phyloP scores from a whole-genome alignment of 2,113 vertebrate genomes.

The Cololabis saira region DNA sequence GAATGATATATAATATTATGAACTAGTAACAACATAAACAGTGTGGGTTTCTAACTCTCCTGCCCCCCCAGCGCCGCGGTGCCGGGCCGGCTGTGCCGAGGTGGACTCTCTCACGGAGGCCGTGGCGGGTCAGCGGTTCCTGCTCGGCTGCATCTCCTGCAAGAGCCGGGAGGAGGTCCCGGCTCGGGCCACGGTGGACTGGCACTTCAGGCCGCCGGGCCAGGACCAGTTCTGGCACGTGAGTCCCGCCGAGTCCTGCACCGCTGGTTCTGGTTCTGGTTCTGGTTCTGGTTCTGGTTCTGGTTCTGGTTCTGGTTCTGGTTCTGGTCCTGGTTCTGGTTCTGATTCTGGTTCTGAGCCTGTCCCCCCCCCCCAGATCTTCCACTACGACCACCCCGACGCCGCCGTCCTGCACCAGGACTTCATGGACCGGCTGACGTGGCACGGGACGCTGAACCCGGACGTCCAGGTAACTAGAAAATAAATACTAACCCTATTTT shows the following conservation, averaged over 20 bases:
- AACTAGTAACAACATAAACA: too few species aligned
- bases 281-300: neutral
- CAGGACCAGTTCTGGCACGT: constrained; percentile 80
- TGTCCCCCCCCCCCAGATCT: constrained; percentile 79
- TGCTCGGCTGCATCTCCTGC: constrained; percentile 90
- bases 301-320: too few species aligned
- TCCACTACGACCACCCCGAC: constrained; percentile 79
- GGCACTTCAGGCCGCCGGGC: constrained; percentile 83
- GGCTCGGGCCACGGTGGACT: constrained; percentile 81
- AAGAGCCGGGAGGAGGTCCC: constrained; percentile 87
- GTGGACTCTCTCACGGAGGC: constrained; percentile 89
- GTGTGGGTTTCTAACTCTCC: neutral
- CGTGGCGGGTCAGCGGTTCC: constrained; percentile 81
- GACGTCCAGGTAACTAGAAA: too few species aligned
- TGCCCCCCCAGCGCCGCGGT: constrained; percentile 69
- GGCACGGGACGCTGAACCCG: constrained; percentile 84
- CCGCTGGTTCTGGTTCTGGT: too few species aligned
- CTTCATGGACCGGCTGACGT: constrained; percentile 81
- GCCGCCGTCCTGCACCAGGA: constrained; percentile 73
- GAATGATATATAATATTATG: too few species aligned
- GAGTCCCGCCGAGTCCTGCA: constrained; percentile 29
- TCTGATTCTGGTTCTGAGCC: too few species aligned
- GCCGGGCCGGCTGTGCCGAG: constrained; percentile 85
- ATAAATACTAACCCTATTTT: too few species aligned
- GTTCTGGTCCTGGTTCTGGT: neutral